Conservation (phyloP, 1,140 invertebrate species). For the Mizuhopecten yessoensis region DNA sequence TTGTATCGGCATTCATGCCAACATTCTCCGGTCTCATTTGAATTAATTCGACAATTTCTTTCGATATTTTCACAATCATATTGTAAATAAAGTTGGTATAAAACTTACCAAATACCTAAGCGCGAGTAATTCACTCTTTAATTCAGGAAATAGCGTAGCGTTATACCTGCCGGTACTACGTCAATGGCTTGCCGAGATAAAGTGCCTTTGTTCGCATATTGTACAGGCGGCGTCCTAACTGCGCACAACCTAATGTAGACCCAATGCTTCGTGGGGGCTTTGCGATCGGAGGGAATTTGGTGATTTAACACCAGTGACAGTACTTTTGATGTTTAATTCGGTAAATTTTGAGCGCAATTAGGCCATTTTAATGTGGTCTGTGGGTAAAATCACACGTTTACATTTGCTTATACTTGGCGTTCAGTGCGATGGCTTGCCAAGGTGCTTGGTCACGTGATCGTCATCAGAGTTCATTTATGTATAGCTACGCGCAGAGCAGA, state of each 20-base stretch:
- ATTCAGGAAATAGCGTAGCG: background rate
- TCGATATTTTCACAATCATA: background rate
- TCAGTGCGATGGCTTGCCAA: background rate
- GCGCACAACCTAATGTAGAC: conserved; percentile 43
- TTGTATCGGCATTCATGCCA: background rate
- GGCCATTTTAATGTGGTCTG: background rate
- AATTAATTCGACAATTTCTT: background rate
- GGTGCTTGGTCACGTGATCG: conserved; percentile 30
- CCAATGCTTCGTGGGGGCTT: background rate
- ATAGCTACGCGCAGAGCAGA: background rate
- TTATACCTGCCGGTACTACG: conserved; percentile 48
- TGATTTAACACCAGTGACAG: background rate
- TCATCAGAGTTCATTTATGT: background rate
- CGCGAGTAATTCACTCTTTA: conserved; percentile 49
- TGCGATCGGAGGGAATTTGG: background rate
- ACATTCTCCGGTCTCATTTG: background rate
- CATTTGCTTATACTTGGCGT: background rate
- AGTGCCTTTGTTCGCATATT: conserved; percentile 46
- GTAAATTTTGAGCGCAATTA: background rate
- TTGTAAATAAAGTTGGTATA: conserved; percentile 9
- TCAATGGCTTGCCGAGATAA: conserved; percentile 51
- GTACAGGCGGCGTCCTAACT: conserved; percentile 43
- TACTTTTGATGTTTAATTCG: conserved; percentile 12
- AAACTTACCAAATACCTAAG: conserved; percentile 53
- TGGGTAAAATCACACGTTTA: background rate